Base-by-base conservation (phyloP, 2,888 invertebrate species). In the Phania funesta region DNA sequence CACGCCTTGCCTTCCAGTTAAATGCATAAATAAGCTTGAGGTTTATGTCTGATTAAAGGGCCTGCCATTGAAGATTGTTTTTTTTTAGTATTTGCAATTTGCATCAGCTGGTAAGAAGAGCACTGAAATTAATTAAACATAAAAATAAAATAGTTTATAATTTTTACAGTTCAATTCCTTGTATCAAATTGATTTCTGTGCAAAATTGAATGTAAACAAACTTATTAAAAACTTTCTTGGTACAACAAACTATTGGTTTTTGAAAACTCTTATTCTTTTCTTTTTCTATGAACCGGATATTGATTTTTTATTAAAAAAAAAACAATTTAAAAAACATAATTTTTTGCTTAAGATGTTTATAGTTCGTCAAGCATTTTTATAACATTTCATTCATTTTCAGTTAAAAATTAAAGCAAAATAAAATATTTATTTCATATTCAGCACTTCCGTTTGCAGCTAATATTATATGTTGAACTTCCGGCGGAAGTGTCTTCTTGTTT, bases 391-490 rank as follows among this genome's bases (percentile, higher is more conserved):
- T 41, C 29, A 20, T 11, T 13, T 64, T 64, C 29, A 32, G 44
- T 46, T 29, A 71, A 74, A 29, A 46, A 38, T 11, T 6, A 32
- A 41, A 41, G 13, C 3, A 48, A 52, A 20, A 70, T 62, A 62
- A 81, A 76, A 78, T 78, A 70, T 82, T 56, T 73, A 71, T 71
- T 58, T 79, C 67, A 75, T 73, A 79, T 75, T 74, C 78, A 82
- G 78, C 78, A 82, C 82, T 82, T 78, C 82, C 82, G 74, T 65
- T 78, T 70, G 48, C 29, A 82, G 82, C 82, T 82, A 82, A 82
- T 82, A 82, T 78, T 82, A 78, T 82, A 74, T 80, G 48, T 82
- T 78, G 78, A 82, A 82, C 78, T 78, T 82, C 82, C 82, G 82
- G 60, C 82, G 82, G 82, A 82, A 82, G 74, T 70, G 74, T 52